These are phyloP conservation scores for Dryoscopus gambensis DNA, from an alignment of 2,113 vertebrate genomes.

Conservation along the genomic window DNA sequence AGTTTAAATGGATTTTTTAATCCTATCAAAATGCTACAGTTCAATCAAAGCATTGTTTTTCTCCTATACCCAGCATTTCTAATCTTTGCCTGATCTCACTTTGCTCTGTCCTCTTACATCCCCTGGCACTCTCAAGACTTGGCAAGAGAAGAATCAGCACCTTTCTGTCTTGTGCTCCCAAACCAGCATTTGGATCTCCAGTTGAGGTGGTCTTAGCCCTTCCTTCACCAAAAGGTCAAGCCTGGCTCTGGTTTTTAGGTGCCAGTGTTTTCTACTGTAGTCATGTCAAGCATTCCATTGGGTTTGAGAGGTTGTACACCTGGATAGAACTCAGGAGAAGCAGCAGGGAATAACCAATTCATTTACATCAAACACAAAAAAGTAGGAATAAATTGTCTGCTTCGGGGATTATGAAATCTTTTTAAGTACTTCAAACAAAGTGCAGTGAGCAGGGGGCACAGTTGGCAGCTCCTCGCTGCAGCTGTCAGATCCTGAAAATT, in stretches of 20 bases:
- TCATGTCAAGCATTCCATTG: background rate
- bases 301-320: slow-evolving; percentile 13
- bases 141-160: background rate
- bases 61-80: background rate
- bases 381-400: slow-evolving; percentile 35
- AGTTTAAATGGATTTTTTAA: background rate
- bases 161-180: background rate
- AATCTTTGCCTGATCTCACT: background rate
- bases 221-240: slow-evolving; percentile 29
- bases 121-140: background rate
- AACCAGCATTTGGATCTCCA: background rate
- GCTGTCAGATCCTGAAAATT: slow-evolving; percentile 71
- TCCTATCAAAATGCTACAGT: background rate
- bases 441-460: slow-evolving; percentile 43
- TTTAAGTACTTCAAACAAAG: slow-evolving; percentile 62
- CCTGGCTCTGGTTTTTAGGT: slow-evolving; percentile 2
- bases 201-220: background rate
- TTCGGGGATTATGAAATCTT: slow-evolving; percentile 40
- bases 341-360: slow-evolving; percentile 20
- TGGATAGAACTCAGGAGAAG: background rate
- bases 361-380: slow-evolving; percentile 7
- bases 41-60: background rate
- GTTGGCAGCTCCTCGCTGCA: slow-evolving; percentile 67
- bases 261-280: background rate
- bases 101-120: background rate